Evolutionary conservation across 2,888 invertebrate genomes (phyloP).

Genomic region (Scrobipalpa costella): DNA sequence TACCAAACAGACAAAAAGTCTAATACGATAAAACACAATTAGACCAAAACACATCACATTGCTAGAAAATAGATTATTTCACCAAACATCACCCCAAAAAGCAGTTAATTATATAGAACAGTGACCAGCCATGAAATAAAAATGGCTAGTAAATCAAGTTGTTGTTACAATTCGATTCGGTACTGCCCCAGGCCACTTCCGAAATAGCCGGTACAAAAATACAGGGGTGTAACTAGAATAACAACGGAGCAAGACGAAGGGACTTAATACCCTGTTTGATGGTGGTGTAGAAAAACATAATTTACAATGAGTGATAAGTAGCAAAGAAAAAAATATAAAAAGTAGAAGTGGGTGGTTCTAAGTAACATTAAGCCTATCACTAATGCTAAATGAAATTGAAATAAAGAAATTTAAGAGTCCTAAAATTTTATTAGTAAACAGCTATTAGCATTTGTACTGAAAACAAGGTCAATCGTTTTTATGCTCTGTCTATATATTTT

Average conservation of each 20-base stretch:
- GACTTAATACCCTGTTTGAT: constrained; percentile 19
- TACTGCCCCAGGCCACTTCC: constrained; percentile 8
- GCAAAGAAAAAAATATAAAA: neutral
- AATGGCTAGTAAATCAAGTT: constrained; percentile 23
- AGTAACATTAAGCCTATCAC: no score
- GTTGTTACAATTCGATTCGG: constrained; percentile 13
- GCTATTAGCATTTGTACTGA: no score
- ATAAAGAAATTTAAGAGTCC: no score
- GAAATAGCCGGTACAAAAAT: constrained; percentile 24
- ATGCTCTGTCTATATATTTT: no score
- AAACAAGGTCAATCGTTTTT: no score
- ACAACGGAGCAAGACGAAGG: constrained; percentile 13
- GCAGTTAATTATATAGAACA: neutral
- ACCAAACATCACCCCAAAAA: neutral
- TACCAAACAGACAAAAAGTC: no score
- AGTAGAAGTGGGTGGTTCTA: neutral
- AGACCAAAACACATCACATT: no score
- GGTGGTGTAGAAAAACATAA: constrained; percentile 12
- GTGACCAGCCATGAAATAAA: constrained; percentile 13
- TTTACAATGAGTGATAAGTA: neutral
- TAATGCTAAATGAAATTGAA: no score
- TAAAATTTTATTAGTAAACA: no score
- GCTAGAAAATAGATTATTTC: neutral
- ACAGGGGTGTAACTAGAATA: constrained; percentile 24
- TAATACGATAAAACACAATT: no score